Evolutionary conservation across 2,888 invertebrate genomes (phyloP).

Genomic region (Ashinkailepas kermadecensis): DNA sequence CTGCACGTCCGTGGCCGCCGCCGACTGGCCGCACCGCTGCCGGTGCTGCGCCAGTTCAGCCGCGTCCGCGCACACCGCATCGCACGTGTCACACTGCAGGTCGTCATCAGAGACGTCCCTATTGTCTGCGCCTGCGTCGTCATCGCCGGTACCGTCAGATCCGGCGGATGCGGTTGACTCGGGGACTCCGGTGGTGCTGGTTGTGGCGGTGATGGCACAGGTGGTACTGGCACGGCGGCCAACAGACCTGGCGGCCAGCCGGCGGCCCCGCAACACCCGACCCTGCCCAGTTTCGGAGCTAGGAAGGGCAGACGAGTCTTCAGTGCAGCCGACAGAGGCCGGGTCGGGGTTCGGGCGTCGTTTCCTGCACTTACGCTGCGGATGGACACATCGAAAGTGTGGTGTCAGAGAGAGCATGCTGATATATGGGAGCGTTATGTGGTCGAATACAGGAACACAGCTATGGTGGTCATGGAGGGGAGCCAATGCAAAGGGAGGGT

Average conservation of each 20-base stretch:
- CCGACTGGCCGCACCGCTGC: not conserved
- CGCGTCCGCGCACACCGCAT: not conserved
- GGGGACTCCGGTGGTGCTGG: conserved; percentile 9
- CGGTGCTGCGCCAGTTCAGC: not conserved
- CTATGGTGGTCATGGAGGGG: too few relatives aligned
- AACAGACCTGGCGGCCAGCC: conserved; percentile 10
- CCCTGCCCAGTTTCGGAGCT: not conserved
- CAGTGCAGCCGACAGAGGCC: too few relatives aligned
- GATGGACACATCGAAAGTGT: too few relatives aligned
- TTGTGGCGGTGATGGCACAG: too few relatives aligned
- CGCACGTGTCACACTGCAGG: not conserved
- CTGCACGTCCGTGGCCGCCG: not conserved
- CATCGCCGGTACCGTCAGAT: not conserved
- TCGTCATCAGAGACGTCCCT: not conserved
- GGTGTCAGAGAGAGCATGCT: too few relatives aligned
- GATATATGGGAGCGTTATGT: too few relatives aligned
- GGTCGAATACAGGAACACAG: too few relatives aligned
- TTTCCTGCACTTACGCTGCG: too few relatives aligned
- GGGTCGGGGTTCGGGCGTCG: too few relatives aligned
- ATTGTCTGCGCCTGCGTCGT: not conserved
- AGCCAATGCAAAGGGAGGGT: too few relatives aligned
- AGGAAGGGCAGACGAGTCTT: not conserved
- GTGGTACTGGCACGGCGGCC: not conserved
- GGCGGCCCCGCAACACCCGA: conserved; percentile 24
- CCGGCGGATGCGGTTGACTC: conserved; percentile 19